Conservation (phyloP, 1,140 invertebrate species). For the Parapsyche elsis region DNA sequence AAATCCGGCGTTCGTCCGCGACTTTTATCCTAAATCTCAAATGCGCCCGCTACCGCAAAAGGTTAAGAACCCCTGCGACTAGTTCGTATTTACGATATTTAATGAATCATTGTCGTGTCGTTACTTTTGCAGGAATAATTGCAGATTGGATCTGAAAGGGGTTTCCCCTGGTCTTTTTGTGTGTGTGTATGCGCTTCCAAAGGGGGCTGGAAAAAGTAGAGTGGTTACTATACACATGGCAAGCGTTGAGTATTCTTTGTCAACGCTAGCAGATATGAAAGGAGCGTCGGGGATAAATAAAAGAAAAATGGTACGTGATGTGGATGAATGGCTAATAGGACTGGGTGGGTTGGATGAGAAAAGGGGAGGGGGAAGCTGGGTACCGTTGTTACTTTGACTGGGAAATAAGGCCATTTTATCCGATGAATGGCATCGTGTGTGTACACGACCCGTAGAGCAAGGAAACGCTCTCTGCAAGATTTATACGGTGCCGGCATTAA, state of each 20-base stretch:
- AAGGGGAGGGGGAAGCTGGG: not conserved
- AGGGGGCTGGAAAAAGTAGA: too few species aligned
- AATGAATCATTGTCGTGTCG: too few species aligned
- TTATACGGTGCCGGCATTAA: not conserved
- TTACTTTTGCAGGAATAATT: too few species aligned
- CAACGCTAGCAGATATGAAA: constrained; percentile 42
- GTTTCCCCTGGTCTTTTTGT: too few species aligned
- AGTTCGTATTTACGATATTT: too few species aligned
- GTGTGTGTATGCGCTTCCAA: too few species aligned
- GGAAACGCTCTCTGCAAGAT: constrained; percentile 2
- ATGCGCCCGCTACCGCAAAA: too few species aligned
- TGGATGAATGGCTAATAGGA: constrained; percentile 50
- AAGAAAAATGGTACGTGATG: constrained; percentile 48
- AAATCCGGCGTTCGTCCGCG: too few species aligned
- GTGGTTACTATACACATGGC: too few species aligned
- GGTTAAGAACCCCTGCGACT: too few species aligned
- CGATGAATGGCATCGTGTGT: constrained; percentile 8
- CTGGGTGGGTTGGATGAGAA: not conserved
- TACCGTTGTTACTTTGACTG: constrained; percentile 8
- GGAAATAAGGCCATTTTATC: constrained; percentile 26
- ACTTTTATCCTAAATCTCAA: too few species aligned
- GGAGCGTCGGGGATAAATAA: constrained; percentile 41
- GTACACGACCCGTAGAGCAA: not conserved
- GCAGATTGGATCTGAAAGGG: too few species aligned
- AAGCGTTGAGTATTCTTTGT: constrained; percentile 44